phyloP scores from a whole-genome alignment of 2,797 vertebrate species.

The Aldrovandia affinis region DNA sequence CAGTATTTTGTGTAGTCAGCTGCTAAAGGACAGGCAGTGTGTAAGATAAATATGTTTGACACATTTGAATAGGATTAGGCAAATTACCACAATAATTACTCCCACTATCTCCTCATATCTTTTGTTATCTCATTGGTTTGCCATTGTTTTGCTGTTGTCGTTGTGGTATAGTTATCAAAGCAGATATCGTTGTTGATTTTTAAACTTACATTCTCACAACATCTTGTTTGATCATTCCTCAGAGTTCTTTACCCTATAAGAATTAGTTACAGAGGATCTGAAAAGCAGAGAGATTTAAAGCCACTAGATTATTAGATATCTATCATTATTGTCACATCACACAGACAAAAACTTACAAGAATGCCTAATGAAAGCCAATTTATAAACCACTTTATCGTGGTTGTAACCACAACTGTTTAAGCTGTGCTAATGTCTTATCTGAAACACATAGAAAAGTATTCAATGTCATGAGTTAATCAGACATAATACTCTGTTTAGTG shows the following conservation, averaged over 20 bases:
- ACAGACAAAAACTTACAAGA: slow-evolving; percentile 46
- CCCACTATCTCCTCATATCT: slow-evolving; percentile 60
- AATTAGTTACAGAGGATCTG: slow-evolving; percentile 87
- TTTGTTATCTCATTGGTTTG: slow-evolving; percentile 37
- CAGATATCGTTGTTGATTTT: slow-evolving; percentile 58
- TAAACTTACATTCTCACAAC: slow-evolving; percentile 79
- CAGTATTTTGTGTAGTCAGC: slow-evolving; percentile 5
- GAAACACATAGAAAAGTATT: slow-evolving; percentile 31
- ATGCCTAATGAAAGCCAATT: slow-evolving; percentile 37
- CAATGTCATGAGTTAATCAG: slow-evolving; percentile 47
- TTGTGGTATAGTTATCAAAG: slow-evolving; percentile 60
- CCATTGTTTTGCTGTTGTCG: slow-evolving; percentile 24
- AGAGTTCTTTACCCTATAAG: slow-evolving; percentile 83
- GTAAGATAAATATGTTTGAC: slow-evolving; percentile 43
- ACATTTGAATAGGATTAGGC: slow-evolving; percentile 59
- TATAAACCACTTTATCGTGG: slow-evolving; percentile 44
- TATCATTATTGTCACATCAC: slow-evolving; percentile 33
- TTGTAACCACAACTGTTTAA: slow-evolving; percentile 56
- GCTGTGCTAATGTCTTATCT: slow-evolving; percentile 49
- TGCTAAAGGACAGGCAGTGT: slow-evolving; percentile 20
- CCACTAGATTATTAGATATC: slow-evolving; percentile 67
- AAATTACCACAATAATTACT: slow-evolving; percentile 45
- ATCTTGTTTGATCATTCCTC: slow-evolving; percentile 81
- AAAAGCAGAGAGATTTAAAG: slow-evolving; percentile 54
- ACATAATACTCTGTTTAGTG: slow-evolving; percentile 38